phyloP scores from a whole-genome alignment of 2,113 vertebrate species.

The Proteles cristata region DNA sequence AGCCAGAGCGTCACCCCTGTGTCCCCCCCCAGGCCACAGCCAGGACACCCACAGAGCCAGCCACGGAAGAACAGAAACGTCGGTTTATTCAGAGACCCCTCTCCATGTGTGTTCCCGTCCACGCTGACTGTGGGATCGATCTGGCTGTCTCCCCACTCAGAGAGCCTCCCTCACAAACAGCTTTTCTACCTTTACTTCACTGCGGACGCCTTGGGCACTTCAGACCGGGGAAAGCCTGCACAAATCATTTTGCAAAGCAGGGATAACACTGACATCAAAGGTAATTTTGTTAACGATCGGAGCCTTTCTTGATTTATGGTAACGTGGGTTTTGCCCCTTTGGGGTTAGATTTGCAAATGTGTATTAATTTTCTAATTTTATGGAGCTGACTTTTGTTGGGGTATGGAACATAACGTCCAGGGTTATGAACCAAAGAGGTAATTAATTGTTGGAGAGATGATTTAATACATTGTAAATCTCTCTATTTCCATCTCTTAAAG shows the following conservation, averaged over 20 bases:
- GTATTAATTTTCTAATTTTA: not conserved
- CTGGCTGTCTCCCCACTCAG: rapidly evolving
- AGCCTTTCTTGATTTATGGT: not conserved
- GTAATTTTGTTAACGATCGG: not conserved
- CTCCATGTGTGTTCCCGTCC: rapidly evolving
- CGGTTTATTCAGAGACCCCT: not conserved
- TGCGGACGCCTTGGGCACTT: rapidly evolving
- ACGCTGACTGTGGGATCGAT: rapidly evolving
- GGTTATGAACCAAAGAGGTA: not conserved
- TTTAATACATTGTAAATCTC: constrained; percentile 82
- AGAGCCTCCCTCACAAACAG: not conserved
- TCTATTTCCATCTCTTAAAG: constrained; percentile 75
- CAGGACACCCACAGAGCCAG: rapidly evolving
- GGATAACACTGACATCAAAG: not conserved
- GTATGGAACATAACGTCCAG: not conserved
- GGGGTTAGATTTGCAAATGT: not conserved
- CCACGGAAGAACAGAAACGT: rapidly evolving
- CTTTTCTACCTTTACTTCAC: rapidly evolving
- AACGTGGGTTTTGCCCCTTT: not conserved
- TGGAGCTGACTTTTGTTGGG: not conserved
- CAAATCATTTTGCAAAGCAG: not conserved
- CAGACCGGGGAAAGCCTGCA: not conserved
- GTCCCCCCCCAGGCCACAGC: rapidly evolving
- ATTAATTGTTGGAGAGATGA: constrained; percentile 70
- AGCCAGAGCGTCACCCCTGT: not conserved